Evolutionary conservation across 2,113 vertebrate species (phyloP), one percentile per base, ranked within the genome.

Genomic region (Sarotherodon lohbergeri): DNA sequence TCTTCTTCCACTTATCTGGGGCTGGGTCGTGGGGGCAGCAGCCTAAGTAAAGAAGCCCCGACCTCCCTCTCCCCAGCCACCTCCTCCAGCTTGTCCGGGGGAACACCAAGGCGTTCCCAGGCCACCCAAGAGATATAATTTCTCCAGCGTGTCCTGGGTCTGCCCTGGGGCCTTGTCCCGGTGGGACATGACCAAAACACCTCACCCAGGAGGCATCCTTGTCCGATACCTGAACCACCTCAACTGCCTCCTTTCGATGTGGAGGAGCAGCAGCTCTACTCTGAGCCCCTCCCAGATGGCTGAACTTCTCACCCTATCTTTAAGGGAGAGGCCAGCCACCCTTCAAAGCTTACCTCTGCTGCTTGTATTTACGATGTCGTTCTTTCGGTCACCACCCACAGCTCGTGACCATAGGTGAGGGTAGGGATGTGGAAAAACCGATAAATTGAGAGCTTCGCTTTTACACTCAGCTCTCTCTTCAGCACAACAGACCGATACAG

Each of bases 341-440:
- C 0, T 61, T 34, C 5, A 1, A 6, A 32, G 0, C 56, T 17
- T 8, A 61, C 0, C 0, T 61, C 57, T 6, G 27, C 8, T 0
- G 0, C 57, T 61, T 61, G 8, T 61, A 61, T 1, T 0, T 1
- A 3, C 0, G 0, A 32, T 61, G 0, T 6, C 1, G 1, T 61
- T 34, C 57, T 61, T 34, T 61, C 0, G 14, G 5, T 61, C 29
- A 17, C 57, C 17, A 0, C 14, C 57, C 5, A 34, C 57, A 61
- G 57, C 57, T 34, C 5, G 1, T 61, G 57, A 4, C 5, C 57
- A 61, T 61, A 19, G 14, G 29, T 6, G 29, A 61, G 5, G 14
- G 14, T 4, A 19, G 57, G 29, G 16, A 0, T 2, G 1, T 61
- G 34, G 57, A 6, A 5, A 5, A 5, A 27, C 4, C 2, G 6